phyloP scores from a whole-genome alignment of 2,888 invertebrate genomes.

The Cheilosia urbana region DNA sequence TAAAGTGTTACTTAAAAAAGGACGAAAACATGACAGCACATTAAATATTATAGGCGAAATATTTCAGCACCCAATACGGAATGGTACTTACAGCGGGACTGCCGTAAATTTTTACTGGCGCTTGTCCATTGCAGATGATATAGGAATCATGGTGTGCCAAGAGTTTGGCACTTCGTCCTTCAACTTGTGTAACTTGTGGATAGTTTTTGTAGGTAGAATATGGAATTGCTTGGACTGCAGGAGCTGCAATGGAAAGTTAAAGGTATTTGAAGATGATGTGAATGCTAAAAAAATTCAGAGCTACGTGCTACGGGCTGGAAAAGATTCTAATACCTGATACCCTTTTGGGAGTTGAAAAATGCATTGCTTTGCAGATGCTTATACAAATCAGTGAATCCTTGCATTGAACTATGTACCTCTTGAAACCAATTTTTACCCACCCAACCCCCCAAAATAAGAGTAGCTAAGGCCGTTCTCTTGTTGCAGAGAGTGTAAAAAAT shows the following conservation, averaged over 20 bases:
- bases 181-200: constrained; percentile 57
- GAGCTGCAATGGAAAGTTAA: constrained; percentile 53
- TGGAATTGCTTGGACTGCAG: constrained; percentile 23
- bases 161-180: constrained; percentile 69
- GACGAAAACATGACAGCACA: constrained; percentile 26
- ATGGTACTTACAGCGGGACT: constrained; percentile 82
- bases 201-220: constrained; percentile 50
- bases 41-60: constrained; percentile 22
- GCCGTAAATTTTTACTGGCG: constrained; percentile 81
- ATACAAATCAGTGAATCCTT: too few species aligned
- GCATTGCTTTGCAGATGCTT: too few species aligned
- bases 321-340: too few species aligned
- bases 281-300: too few species aligned
- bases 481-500: too few species aligned
- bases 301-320: too few species aligned
- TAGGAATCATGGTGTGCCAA: constrained; percentile 81
- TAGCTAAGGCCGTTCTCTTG: too few species aligned
- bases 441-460: too few species aligned
- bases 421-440: too few species aligned
- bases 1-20: constrained; percentile 1
- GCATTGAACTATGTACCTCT: too few species aligned
- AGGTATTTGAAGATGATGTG: not conserved
- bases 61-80: constrained; percentile 76
- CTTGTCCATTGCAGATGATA: constrained; percentile 81
- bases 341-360: too few species aligned